Evolutionary conservation across 1,140 invertebrate species (phyloP), one percentile per base, ranked within the genome.

Genomic region (Dreissena polymorpha): DNA sequence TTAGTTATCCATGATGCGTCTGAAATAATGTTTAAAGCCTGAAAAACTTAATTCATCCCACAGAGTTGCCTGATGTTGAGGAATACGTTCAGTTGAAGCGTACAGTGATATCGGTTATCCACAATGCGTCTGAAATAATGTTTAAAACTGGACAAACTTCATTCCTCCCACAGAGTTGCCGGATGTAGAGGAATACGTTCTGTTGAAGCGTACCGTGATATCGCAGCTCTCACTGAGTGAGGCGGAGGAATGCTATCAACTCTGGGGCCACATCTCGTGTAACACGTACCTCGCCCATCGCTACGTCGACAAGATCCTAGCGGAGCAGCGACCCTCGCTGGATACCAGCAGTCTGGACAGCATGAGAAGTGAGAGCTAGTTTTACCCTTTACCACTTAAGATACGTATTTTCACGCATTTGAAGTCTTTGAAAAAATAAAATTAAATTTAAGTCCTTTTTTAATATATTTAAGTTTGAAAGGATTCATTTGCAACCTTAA

Each of bases 221-320:
- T 89, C 88, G 23, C 85, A 84, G 25, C 60, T 90, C 51, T 85
- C 89, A 18, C 86, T 88, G 86, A 69, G 60, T 49, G 79, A 80
- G 73, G 86, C 86, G 12, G 89, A 88, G 27, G 89, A 89, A 23
- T 89, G 88, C 76, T 89, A 89, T 63, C 84, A 65, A 71, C 78
- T 82, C n/a, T 90, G 88, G 88, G 83, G 85, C 16, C 86, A 90
- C 77, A 84, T 84, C 14, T 39, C 84, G 2, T 83, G 85, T 74
- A 68, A 75, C 13, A 81, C 65, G 23, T 88, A 85, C 63, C 72
- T 88, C 0, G 88, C 89, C 16, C 76, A 85, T 55, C 84, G 88
- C 69, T 87, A 90, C 29, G 86, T 87, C 14, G 79, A 84, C 21
- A 49, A 84, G 14, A 78, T 86, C 16, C 73, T 90, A 21, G 68